phyloP scores from a whole-genome alignment of 1,140 invertebrate species.

The Alviniconcha marisindica region DNA sequence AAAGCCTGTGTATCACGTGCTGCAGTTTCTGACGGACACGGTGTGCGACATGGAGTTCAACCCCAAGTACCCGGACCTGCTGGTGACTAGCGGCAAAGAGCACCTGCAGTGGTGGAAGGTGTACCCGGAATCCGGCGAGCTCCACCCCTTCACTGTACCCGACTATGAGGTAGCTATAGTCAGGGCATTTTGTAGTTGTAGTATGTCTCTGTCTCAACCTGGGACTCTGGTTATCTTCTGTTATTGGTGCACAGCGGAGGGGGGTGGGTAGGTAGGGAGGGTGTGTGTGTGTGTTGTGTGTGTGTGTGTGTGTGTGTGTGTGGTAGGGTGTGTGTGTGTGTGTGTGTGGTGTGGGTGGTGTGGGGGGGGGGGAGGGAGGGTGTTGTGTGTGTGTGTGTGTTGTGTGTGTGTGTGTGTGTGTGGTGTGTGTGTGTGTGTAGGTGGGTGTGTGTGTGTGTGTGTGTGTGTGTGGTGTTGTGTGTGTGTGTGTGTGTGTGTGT shows the following conservation, averaged over 20 bases:
- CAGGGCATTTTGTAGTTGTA: neutral
- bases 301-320: no score
- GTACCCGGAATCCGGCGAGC: conserved; percentile 53
- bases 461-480: no score
- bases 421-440: no score
- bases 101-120: conserved; percentile 93
- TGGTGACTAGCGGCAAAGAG: conserved; percentile 93
- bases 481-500: no score
- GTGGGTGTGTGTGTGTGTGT: no score
- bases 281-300: neutral
- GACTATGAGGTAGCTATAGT: conserved; percentile 66
- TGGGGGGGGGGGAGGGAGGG: no score
- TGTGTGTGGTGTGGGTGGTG: no score
- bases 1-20: no score
- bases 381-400: no score
- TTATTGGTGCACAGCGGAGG: no score
- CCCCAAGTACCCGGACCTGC: conserved; percentile 88
- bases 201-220: neutral
- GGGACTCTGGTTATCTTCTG: neutral
- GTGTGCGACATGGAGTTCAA: conserved; percentile 95
- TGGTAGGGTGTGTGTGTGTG: no score
- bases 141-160: conserved; percentile 56
- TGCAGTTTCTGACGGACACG: conserved; percentile 93
- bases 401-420: no score
- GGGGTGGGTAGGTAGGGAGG: neutral